phyloP scores from a whole-genome alignment of 2,888 invertebrate species.

The Folsomia candida region DNA sequence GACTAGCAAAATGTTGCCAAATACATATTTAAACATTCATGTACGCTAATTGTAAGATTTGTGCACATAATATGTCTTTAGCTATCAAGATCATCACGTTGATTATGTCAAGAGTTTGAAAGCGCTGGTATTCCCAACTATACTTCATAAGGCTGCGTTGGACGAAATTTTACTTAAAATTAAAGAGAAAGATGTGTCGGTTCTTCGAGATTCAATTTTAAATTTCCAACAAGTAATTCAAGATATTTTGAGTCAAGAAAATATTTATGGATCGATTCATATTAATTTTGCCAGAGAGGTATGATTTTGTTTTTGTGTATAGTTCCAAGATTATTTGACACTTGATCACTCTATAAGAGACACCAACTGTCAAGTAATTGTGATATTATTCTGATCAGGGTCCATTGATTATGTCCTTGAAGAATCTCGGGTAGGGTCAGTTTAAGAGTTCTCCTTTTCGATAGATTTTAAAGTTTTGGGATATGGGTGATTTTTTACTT shows the following conservation, averaged over 20 bases:
- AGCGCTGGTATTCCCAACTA: constrained; percentile 39
- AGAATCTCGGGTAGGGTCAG: background rate
- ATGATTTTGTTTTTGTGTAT: background rate
- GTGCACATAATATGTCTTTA: background rate
- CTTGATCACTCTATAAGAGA: no score
- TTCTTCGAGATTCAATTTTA: background rate
- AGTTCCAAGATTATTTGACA: no score
- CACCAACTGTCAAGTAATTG: no score
- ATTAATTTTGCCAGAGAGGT: constrained; percentile 38
- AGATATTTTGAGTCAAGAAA: constrained; percentile 20
- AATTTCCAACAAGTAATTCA: constrained; percentile 19
- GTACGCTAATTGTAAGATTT: background rate
- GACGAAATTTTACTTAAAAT: constrained; percentile 1
- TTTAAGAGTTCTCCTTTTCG: no score
- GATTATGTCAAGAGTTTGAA: constrained; percentile 13
- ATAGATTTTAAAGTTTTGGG: no score
- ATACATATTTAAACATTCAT: no score
- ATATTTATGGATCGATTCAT: constrained; percentile 44
- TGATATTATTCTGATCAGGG: background rate
- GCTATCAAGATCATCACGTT: background rate
- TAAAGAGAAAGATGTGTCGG: constrained; percentile 1
- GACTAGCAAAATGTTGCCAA: background rate
- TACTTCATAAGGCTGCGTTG: constrained; percentile 15
- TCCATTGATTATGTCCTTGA: background rate
- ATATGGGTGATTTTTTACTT: no score